phyloP scores from a whole-genome alignment of 2,113 vertebrate genomes.

The Canis aureus region DNA sequence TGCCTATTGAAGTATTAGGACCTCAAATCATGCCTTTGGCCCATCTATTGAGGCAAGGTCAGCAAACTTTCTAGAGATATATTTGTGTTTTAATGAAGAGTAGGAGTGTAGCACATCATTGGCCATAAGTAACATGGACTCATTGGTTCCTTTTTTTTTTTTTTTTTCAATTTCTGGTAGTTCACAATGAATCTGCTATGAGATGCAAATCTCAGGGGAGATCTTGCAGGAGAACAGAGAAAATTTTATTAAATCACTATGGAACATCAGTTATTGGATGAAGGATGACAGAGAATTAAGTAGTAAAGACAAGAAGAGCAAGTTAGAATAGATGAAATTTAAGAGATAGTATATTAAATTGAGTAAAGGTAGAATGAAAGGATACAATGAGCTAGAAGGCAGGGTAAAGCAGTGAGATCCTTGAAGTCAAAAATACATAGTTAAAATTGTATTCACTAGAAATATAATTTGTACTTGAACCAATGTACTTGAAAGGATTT shows the following conservation, averaged over 20 bases:
- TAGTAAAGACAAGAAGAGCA: not conserved
- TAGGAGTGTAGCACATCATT: not conserved
- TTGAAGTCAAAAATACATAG: conserved; percentile 38
- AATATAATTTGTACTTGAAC: conserved; percentile 50
- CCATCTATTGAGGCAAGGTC: not conserved
- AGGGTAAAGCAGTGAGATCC: not conserved
- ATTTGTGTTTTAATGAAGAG: not conserved
- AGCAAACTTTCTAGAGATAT: not conserved
- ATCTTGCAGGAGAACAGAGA: not conserved
- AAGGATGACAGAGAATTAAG: not conserved
- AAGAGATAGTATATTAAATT: not conserved
- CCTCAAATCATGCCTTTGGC: not conserved
- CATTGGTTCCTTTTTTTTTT: not conserved
- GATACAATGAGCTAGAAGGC: not conserved
- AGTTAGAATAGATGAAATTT: not conserved
- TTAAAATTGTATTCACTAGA: conserved; percentile 52
- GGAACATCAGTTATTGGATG: not conserved
- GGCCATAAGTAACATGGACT: not conserved
- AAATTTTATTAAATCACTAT: not conserved
- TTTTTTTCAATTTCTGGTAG: not conserved
- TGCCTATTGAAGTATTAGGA: not conserved
- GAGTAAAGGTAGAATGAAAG: not conserved
- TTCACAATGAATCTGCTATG: not conserved
- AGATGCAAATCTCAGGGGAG: not conserved
- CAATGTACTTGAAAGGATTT: conserved; percentile 54